Evolutionary conservation across 2,888 invertebrate genomes (phyloP), one percentile per base, ranked within the genome.

Genomic region (Sinelater perroti): DNA sequence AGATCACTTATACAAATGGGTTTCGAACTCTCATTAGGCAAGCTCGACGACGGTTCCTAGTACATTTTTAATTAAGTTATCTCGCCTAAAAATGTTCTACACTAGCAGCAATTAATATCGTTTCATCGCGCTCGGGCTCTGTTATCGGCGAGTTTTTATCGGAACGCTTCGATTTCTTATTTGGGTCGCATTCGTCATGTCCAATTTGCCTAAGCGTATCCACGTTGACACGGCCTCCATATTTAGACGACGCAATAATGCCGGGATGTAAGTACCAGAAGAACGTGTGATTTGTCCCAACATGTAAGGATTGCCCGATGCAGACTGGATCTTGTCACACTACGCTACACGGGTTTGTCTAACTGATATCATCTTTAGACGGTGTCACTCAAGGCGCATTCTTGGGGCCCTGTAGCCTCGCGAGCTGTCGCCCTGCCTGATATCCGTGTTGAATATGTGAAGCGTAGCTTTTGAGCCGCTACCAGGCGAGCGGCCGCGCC

Each of bases 271-370:
- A 24, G 31, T 30, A 49, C 24, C 26, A 36, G 44, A 28, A 33
- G 44, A 49, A 51, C 56, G 47, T 36, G 55, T 52, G 52, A 60
- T 68, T 68, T 68, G 68, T 68, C 67, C 62, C 53, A 66, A 64
- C 65, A 63, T 65, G 66, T 65, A 68, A 61, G 65, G 62, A 68
- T 67, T 64, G 63, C 62, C 62, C 61, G 67, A 67, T 68, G 65
- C 65, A 61, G 66, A 65, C 59, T 62, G 62, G 61, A 64, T 66
- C 67, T 67, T 68, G 68, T 68, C 68, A 65, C 67, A 65, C 62
- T 55, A 58, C 61, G 45, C 63, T 62, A 67, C 66, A 67, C 64
- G 62, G 63, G 64, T 61, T 56, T 61, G 64, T 60, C 60, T 57
- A 61, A 64, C 66, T 61, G 67, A 68, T 68, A 66, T 63, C 67